phyloP scores from a whole-genome alignment of 2,113 vertebrate genomes.

The Siniperca knerii region DNA sequence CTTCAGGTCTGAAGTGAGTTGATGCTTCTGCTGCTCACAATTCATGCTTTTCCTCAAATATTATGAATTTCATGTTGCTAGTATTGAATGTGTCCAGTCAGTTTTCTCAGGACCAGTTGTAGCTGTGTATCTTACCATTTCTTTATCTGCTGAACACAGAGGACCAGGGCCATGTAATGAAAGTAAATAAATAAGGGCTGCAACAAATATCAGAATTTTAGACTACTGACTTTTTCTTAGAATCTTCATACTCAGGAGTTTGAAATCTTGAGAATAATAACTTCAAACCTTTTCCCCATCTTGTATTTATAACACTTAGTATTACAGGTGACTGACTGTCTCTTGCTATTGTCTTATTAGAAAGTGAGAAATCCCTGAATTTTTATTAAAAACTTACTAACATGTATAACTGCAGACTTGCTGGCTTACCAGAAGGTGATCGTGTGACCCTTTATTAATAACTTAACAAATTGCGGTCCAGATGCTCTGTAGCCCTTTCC shows the following conservation, averaged over 20 bases:
- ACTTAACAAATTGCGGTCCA: constrained; percentile 3
- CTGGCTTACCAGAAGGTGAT: not conserved
- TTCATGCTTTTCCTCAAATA: not conserved
- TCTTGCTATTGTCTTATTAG: too few relatives aligned
- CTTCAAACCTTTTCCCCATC: too few relatives aligned
- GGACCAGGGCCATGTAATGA: not conserved
- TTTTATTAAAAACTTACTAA: too few relatives aligned
- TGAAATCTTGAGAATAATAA: not conserved
- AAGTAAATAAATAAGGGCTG: not conserved
- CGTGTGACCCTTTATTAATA: not conserved
- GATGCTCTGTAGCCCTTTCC: not conserved
- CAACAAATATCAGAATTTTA: not conserved
- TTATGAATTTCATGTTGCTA: not conserved
- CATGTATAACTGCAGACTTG: not conserved
- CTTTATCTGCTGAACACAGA: not conserved
- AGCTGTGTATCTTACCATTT: not conserved
- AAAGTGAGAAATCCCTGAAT: too few relatives aligned
- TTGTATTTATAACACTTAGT: not conserved
- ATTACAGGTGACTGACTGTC: too few relatives aligned
- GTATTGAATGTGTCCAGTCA: not conserved
- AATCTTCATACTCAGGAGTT: too few relatives aligned
- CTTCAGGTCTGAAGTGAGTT: not conserved
- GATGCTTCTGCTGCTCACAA: not conserved
- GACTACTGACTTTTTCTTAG: too few relatives aligned
- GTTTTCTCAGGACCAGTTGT: not conserved